Conservation (phyloP, 2,113 vertebrate genomes). For the Archilochus colubris region DNA sequence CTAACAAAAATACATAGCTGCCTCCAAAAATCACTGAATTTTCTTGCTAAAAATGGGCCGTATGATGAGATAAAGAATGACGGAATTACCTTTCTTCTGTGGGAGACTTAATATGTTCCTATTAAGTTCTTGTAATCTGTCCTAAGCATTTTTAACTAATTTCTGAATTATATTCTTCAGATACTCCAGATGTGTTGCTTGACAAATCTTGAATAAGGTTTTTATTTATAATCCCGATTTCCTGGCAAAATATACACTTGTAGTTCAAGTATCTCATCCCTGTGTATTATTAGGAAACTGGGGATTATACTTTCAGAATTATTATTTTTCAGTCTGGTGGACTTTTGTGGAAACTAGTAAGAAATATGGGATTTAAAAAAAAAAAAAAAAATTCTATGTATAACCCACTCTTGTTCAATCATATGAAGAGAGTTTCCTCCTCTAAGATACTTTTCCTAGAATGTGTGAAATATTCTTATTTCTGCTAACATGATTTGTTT, state of each 20-base stretch:
- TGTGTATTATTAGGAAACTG: not conserved
- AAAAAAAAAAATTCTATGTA: not conserved
- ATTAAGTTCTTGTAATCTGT: not conserved
- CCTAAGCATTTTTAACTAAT: not conserved
- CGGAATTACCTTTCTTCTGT: not conserved
- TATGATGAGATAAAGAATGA: not conserved
- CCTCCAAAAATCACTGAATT: not conserved
- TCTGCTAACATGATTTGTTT: not conserved
- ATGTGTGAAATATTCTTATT: not conserved
- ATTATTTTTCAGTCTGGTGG: not conserved
- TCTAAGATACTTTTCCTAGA: not conserved
- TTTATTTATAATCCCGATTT: not conserved
- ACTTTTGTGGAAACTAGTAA: not conserved
- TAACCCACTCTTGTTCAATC: not conserved
- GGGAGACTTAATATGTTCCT: rapidly evolving
- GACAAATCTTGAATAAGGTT: not conserved
- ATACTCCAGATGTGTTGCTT: not conserved
- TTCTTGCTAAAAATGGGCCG: not conserved
- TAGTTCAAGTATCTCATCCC: not conserved
- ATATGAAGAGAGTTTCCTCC: not conserved
- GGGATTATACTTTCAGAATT: not conserved
- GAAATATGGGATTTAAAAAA: not conserved
- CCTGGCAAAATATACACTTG: not conserved
- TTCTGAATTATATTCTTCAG: not conserved
- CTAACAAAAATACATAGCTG: not conserved